A percentile compares a stretch with the other conserved stretches of the same genome.
Evolutionary conservation across 2,113 vertebrate species (phyloP).

Genomic region (Corythoichthys haematopterus): DNA sequence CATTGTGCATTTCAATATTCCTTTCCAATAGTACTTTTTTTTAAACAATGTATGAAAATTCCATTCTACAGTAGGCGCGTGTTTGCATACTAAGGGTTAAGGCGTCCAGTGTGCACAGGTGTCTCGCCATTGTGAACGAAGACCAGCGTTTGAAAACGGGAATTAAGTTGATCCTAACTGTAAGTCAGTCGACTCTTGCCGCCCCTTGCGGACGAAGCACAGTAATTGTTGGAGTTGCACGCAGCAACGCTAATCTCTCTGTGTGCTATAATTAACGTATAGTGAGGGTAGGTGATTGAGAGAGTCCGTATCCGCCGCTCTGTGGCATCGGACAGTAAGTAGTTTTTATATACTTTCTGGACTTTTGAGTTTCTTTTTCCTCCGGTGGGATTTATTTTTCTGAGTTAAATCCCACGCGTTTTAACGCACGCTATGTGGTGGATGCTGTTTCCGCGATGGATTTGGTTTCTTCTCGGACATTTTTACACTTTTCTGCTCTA

Average conservation of each 20-base stretch:
- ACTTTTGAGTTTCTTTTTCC: neutral
- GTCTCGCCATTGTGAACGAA: conserved; percentile 35
- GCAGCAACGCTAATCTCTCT: conserved; percentile 59
- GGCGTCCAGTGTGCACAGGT: conserved; percentile 43
- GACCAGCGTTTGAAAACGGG: conserved; percentile 62
- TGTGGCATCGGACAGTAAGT: neutral
- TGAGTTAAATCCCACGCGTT: neutral
- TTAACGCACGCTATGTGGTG: conserved; percentile 76
- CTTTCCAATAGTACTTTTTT: neutral
- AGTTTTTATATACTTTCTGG: neutral
- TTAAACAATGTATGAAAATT: neutral
- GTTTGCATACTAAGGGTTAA: conserved; percentile 59
- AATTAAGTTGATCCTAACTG: conserved; percentile 76
- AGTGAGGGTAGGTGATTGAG: neutral
- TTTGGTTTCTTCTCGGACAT: conserved; percentile 78
- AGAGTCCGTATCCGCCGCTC: neutral
- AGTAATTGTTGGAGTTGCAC: conserved; percentile 67
- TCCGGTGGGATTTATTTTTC: conserved; percentile 2
- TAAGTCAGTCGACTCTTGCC: conserved; percentile 79
- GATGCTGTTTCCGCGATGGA: conserved; percentile 75
- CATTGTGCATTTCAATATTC: no score
- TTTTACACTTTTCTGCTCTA: conserved; percentile 66
- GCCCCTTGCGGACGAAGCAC: conserved; percentile 69
- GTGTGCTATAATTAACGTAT: conserved; percentile 62
- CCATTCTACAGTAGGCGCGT: neutral